These are phyloP conservation scores for Ophion ventricosus DNA, from an alignment of 2,888 invertebrate genomes.

Conservation along the genomic window DNA sequence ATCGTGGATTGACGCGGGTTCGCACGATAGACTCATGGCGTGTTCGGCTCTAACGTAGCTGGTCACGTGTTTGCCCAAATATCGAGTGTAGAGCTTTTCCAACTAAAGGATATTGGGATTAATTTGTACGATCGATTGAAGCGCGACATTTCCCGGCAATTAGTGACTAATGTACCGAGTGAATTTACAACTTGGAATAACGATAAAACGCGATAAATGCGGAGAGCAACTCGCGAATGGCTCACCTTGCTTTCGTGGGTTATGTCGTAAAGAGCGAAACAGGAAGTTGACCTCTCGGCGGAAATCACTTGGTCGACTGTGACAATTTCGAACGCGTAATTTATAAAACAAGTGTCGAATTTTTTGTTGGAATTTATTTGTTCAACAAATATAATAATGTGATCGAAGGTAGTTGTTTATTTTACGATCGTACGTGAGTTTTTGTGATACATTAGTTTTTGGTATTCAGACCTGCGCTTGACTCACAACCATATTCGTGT, in stretches of 20 bases:
- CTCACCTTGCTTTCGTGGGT: slow-evolving; percentile 68
- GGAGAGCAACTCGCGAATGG: slow-evolving; percentile 53
- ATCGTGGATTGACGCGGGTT: neutral
- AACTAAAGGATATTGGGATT: too few species aligned
- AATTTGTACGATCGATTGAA: neutral
- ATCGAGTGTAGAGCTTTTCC: neutral
- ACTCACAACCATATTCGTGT: neutral
- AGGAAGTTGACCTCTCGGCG: slow-evolving; percentile 44
- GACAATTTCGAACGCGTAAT: neutral
- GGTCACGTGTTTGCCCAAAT: slow-evolving; percentile 44
- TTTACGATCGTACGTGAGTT: neutral
- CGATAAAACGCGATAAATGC: slow-evolving; percentile 47
- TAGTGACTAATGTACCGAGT: neutral
- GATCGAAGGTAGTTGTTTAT: neutral
- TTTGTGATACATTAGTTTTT: neutral
- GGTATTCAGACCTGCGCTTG: neutral
- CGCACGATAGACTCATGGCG: neutral
- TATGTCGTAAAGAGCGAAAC: slow-evolving; percentile 66
- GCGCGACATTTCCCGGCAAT: neutral
- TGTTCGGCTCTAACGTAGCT: slow-evolving; percentile 30
- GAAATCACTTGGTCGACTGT: slow-evolving; percentile 47
- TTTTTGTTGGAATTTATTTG: neutral
- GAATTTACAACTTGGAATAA: slow-evolving; percentile 5
- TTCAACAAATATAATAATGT: neutral
- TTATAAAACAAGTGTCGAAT: neutral